Conservation (phyloP, 2,113 vertebrate species). For the Suricata suricatta region DNA sequence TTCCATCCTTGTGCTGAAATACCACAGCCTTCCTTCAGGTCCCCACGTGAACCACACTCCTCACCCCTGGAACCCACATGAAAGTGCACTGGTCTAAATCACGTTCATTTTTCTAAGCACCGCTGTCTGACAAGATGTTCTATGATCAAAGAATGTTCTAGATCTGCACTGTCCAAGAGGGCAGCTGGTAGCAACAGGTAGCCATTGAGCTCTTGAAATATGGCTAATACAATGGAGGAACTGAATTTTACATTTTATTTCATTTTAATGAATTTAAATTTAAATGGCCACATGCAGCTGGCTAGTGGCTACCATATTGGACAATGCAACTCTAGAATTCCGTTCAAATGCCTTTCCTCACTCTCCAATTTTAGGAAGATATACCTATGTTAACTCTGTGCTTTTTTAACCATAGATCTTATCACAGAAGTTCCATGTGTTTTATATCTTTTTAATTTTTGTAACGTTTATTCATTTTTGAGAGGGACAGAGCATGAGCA, state of each 20-base stretch:
- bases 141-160: background rate
- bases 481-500: no score
- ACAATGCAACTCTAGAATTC: background rate
- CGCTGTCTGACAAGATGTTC: background rate
- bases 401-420: background rate
- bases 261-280: background rate
- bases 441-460: no score
- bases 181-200: background rate
- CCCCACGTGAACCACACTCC: no score
- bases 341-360: background rate
- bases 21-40: no score
- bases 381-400: no score
- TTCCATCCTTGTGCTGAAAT: background rate
- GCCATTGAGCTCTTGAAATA: background rate
- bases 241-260: background rate
- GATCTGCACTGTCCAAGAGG: background rate
- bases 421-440: background rate
- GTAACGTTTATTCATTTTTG: no score
- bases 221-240: accelerated
- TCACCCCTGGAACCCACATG: background rate
- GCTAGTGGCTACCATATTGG: background rate
- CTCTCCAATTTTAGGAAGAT: no score
- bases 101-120: background rate
- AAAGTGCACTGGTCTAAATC: background rate
- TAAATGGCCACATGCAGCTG: background rate